A percentile compares a stretch with the other conserved stretches of the same genome.
These are phyloP conservation scores for Monodelphis domestica DNA, from an alignment of 2,797 vertebrate genomes.

Conservation along the genomic window DNA sequence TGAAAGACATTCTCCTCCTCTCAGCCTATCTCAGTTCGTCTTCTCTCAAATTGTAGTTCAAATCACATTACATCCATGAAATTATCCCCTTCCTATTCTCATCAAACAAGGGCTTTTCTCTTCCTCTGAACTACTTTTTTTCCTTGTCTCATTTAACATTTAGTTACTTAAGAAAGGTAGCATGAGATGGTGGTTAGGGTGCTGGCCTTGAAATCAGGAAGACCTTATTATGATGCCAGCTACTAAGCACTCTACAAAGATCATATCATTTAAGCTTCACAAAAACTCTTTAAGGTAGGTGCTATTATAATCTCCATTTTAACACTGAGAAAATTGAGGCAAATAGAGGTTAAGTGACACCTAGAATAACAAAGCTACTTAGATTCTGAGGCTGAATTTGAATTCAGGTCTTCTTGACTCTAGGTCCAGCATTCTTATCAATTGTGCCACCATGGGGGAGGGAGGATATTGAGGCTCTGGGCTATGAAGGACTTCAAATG, in stretches of 20 bases:
- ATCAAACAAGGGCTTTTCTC: not conserved
- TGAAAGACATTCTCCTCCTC: not conserved
- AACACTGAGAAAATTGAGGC: not conserved
- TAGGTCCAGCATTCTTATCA: not conserved
- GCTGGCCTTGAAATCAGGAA: not conserved
- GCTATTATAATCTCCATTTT: not conserved
- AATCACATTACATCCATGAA: not conserved
- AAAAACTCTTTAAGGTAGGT: not conserved
- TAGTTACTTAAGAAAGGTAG: not conserved
- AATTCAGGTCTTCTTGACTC: not conserved
- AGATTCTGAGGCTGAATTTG: not conserved
- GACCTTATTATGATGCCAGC: not conserved
- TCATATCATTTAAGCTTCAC: not conserved
- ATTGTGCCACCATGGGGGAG: not conserved
- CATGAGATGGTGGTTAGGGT: not conserved
- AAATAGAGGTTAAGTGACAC: not conserved
- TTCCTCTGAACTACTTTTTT: not conserved
- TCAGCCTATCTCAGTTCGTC: not conserved
- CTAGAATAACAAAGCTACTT: not conserved
- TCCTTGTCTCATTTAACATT: not conserved
- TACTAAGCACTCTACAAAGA: not conserved
- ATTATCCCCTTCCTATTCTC: not conserved
- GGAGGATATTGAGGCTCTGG: not conserved
- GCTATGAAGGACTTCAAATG: not conserved
- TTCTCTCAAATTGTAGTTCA: not conserved